These are phyloP conservation scores for Sipha maydis DNA, from an alignment of 2,888 invertebrate genomes.

Conservation along the genomic window DNA sequence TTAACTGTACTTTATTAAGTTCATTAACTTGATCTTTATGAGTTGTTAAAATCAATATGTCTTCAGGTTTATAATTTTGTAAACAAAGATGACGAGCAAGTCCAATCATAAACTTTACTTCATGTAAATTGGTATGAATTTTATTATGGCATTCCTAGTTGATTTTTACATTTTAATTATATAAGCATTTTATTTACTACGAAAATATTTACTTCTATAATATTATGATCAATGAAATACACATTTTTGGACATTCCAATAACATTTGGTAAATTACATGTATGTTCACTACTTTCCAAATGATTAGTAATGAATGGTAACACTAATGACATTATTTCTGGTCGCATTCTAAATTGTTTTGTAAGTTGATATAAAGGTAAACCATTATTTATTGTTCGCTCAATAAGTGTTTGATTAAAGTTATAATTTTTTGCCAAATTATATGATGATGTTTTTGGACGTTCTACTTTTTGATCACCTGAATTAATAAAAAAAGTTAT, in stretches of 20 bases:
- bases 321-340: conserved; percentile 56
- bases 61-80: conserved; percentile 72
- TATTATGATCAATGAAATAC: conserved; percentile 76
- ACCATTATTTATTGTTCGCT: conserved; percentile 52
- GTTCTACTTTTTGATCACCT: conserved; percentile 67
- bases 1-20: conserved; percentile 41
- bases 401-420: conserved; percentile 57
- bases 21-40: conserved; percentile 70
- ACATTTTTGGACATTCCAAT: conserved; percentile 74
- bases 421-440: conserved; percentile 67
- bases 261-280: conserved; percentile 72
- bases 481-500: background rate
- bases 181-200: background rate
- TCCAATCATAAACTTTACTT: conserved; percentile 74
- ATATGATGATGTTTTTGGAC: conserved; percentile 70
- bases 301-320: conserved; percentile 77
- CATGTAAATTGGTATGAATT: conserved; percentile 74
- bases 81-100: conserved; percentile 74
- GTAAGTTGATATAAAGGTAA: conserved; percentile 42
- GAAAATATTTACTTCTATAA: conserved; percentile 70
- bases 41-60: conserved; percentile 79
- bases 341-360: conserved; percentile 59
- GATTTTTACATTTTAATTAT: background rate
- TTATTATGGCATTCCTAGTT: conserved; percentile 69
- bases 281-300: conserved; percentile 73